phyloP scores from a whole-genome alignment of 2,797 vertebrate genomes.

The Telmatherina bonti region DNA sequence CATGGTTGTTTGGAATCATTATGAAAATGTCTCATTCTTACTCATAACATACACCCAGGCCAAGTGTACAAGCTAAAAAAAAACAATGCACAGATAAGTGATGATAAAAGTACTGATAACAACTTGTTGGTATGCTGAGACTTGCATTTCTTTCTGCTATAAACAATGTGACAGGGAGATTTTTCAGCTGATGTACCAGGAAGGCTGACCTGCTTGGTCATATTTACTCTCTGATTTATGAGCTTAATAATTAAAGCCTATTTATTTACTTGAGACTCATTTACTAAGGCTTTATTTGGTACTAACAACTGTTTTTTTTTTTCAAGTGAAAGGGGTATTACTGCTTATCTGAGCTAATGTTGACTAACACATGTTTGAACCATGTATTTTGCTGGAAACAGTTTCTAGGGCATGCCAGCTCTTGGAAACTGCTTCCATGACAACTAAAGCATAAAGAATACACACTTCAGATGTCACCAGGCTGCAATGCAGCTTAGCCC shows the following conservation, averaged over 20 bases:
- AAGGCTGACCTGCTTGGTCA: neutral
- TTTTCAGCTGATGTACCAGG: no score
- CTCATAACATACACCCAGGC: neutral
- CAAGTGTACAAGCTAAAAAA: neutral
- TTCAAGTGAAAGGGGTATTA: neutral
- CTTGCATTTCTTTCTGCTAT: neutral
- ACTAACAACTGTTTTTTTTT: neutral
- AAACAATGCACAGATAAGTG: neutral
- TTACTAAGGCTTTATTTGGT: neutral
- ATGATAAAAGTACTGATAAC: neutral
- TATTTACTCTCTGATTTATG: neutral
- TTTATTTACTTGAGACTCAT: neutral
- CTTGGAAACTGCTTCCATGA: no score
- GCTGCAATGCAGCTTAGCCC: neutral
- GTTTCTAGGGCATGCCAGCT: no score
- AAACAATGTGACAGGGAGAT: neutral
- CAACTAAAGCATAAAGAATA: neutral
- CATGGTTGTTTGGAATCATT: neutral
- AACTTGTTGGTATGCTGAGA: neutral
- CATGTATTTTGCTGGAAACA: neutral
- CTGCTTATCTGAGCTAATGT: neutral
- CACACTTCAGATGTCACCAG: neutral
- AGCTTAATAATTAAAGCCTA: neutral
- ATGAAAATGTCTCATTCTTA: neutral
- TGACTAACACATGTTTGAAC: neutral